A percentile compares a stretch with the other conserved stretches of the same genome.
Conservation (phyloP, 2,888 invertebrate species). For the Blera fallax region DNA sequence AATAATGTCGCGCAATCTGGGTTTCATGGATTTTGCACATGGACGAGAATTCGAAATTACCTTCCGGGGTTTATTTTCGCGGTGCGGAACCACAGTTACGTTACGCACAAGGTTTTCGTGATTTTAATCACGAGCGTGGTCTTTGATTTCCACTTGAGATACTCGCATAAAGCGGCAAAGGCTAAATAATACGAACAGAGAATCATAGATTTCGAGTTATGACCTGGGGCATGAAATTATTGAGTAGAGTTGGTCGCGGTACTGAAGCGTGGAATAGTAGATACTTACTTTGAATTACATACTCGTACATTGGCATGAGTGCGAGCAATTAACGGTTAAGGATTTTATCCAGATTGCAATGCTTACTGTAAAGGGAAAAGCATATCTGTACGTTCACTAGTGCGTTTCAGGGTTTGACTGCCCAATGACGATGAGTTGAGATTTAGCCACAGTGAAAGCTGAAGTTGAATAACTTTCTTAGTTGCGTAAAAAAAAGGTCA, state of each 20-base stretch:
- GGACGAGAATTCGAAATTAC: constrained; percentile 1
- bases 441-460: too few species aligned
- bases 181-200: background rate
- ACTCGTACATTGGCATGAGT: background rate
- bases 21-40: constrained; percentile 48
- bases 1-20: constrained; percentile 27
- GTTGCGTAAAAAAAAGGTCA: too few species aligned
- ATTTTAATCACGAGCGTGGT: constrained; percentile 29
- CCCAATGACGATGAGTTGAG: too few species aligned
- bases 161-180: background rate
- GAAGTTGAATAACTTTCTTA: too few species aligned
- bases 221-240: constrained; percentile 40
- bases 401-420: too few species aligned
- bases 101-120: constrained; percentile 26
- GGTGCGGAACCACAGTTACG: constrained; percentile 12
- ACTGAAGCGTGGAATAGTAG: background rate
- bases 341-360: background rate
- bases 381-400: too few species aligned
- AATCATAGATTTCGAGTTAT: constrained; percentile 33
- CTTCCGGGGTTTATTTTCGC: constrained; percentile 28
- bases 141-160: constrained; percentile 19
- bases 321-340: background rate
- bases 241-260: background rate
- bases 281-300: background rate
- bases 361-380: background rate